A percentile compares a stretch with the other conserved stretches of the same genome.
These are phyloP conservation scores for Rhabdophis nuchalis DNA, from an alignment of 2,797 vertebrate species.

Conservation along the genomic window DNA sequence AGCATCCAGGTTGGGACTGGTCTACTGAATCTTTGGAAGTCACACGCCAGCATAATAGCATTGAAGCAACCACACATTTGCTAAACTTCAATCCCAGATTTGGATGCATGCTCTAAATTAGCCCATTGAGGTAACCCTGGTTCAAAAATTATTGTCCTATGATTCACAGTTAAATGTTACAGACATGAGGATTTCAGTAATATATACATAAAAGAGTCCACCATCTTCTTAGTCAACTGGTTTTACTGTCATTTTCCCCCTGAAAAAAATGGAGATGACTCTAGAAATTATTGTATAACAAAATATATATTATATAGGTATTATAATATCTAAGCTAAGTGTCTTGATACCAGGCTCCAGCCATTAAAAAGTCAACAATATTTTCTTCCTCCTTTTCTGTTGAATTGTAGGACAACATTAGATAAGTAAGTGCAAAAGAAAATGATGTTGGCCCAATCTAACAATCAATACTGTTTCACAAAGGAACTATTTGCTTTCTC, in stretches of 20 bases:
- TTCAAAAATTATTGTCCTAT: too few species aligned
- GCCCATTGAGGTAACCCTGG: too few species aligned
- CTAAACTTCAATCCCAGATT: too few species aligned
- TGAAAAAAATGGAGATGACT: not conserved
- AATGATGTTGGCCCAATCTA: not conserved
- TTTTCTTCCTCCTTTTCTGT: not conserved
- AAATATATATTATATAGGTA: not conserved
- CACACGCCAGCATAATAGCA: too few species aligned
- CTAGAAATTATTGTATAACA: not conserved
- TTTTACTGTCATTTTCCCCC: not conserved
- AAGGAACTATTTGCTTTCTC: not conserved
- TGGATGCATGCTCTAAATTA: too few species aligned
- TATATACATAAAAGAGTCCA: not conserved
- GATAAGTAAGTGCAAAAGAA: not conserved
- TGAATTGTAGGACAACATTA: not conserved
- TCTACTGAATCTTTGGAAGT: not conserved
- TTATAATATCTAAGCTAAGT: not conserved
- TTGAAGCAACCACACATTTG: too few species aligned
- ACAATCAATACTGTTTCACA: conserved; percentile 20
- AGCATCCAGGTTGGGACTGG: not conserved
- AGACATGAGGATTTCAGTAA: too few species aligned
- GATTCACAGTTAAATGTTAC: too few species aligned
- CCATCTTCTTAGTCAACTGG: not conserved
- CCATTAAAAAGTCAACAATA: not conserved
- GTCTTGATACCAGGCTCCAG: not conserved